phyloP scores from a whole-genome alignment of 2,797 vertebrate genomes.

The Sebastes cheni region DNA sequence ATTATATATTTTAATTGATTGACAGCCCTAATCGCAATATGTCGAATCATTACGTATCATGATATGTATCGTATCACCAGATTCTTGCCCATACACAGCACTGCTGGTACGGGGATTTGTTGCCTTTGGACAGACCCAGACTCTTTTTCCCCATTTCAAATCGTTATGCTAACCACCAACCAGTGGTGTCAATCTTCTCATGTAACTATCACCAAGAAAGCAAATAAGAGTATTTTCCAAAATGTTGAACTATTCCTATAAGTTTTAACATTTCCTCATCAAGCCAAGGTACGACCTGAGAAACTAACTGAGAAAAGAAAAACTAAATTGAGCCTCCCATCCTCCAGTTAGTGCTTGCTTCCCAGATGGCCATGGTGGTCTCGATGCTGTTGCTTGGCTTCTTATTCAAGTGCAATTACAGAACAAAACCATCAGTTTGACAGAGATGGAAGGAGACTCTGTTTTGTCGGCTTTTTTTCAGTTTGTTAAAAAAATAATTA shows the following conservation, averaged over 20 bases:
- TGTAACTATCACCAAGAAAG: not conserved
- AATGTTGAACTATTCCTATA: not conserved
- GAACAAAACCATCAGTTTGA: slow-evolving; percentile 54
- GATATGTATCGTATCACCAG: too few relatives aligned
- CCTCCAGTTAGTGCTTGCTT: not conserved
- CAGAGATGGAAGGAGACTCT: slow-evolving; percentile 33
- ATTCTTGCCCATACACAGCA: not conserved
- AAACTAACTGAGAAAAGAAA: not conserved
- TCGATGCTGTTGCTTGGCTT: slow-evolving; percentile 17
- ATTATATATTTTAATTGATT: too few relatives aligned
- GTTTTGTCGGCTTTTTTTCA: slow-evolving; percentile 56
- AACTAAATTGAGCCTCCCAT: not conserved
- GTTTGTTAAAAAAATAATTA: slow-evolving; percentile 68
- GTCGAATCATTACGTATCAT: too few relatives aligned
- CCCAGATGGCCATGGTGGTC: slow-evolving; percentile 22
- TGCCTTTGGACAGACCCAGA: not conserved
- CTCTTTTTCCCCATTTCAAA: not conserved
- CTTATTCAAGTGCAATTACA: slow-evolving; percentile 55
- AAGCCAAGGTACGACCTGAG: too few relatives aligned
- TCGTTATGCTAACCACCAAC: not conserved
- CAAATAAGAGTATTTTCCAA: not conserved
- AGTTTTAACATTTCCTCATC: too few relatives aligned
- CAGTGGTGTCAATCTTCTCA: not conserved
- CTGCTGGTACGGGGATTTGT: not conserved
- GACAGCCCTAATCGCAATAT: too few relatives aligned